Evolutionary conservation across 2,888 invertebrate genomes (phyloP).

Genomic region (Hydropsyche betteni): DNA sequence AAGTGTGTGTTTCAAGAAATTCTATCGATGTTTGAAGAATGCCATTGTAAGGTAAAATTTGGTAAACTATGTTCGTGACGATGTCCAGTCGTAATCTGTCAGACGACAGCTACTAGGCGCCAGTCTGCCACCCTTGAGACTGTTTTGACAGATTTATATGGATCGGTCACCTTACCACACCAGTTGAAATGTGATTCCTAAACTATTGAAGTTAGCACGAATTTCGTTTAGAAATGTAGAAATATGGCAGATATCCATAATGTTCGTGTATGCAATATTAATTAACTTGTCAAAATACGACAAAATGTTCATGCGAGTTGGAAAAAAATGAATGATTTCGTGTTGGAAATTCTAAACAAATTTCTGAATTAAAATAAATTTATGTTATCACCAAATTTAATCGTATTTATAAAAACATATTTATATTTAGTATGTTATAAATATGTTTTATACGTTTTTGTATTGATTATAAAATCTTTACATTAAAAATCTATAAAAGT

Average conservation of each 20-base stretch:
- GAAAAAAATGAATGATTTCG: too few relatives aligned
- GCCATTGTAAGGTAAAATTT: too few relatives aligned
- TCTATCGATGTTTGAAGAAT: too few relatives aligned
- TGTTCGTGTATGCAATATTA: not conserved
- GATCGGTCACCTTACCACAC: constrained; percentile 32
- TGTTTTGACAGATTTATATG: constrained; percentile 42
- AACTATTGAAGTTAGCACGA: not conserved
- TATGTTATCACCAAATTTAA: not conserved
- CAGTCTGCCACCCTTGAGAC: constrained; percentile 42
- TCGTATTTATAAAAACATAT: not conserved
- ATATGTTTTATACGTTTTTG: too few relatives aligned
- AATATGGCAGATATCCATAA: not conserved
- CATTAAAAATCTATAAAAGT: too few relatives aligned
- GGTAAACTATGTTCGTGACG: not conserved
- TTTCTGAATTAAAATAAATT: not conserved
- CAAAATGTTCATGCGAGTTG: too few relatives aligned
- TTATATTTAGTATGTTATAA: not conserved
- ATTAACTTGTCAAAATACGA: not conserved
- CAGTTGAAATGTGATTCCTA: constrained; percentile 12
- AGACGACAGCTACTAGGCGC: constrained; percentile 40
- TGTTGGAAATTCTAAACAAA: not conserved
- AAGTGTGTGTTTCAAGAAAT: too few relatives aligned
- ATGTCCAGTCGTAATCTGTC: constrained; percentile 37
- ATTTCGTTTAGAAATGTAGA: not conserved
- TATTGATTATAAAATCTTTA: too few relatives aligned